A percentile compares a stretch with the other conserved stretches of the same genome.
phyloP scores from a whole-genome alignment of 2,113 vertebrate species.

The Fregetta grallaria region DNA sequence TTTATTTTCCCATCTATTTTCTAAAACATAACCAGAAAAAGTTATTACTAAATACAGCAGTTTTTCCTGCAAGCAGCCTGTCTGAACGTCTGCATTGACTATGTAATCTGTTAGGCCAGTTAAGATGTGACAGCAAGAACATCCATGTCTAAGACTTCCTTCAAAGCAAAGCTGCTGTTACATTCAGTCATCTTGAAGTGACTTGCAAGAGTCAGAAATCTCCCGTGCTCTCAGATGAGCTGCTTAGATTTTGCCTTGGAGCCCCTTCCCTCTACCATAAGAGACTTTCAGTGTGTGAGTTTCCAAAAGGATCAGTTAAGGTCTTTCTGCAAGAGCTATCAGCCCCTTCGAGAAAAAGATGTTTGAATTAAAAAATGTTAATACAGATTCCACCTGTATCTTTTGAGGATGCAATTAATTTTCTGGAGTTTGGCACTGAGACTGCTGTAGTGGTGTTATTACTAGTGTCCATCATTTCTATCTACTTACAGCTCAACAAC shows the following conservation, averaged over 20 bases:
- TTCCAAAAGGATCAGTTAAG: not conserved
- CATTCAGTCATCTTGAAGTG: not conserved
- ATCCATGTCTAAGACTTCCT: not conserved
- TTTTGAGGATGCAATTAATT: not conserved
- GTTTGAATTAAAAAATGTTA: not conserved
- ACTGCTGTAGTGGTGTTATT: not conserved
- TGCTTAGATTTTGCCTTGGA: not conserved
- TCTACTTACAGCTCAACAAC: not conserved
- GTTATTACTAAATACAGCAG: not conserved
- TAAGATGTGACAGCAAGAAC: not conserved
- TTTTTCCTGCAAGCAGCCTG: fast-evolving
- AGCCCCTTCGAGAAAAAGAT: not conserved
- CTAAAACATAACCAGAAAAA: not conserved
- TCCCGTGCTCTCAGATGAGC: not conserved
- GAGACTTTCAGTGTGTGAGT: not conserved
- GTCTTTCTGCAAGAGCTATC: not conserved
- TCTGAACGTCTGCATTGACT: not conserved
- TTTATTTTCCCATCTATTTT: not conserved
- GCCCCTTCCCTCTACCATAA: not conserved
- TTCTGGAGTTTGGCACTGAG: not conserved
- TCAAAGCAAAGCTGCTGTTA: not conserved
- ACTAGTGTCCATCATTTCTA: not conserved
- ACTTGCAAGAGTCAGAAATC: not conserved
- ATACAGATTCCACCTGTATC: not conserved
- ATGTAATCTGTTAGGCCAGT: too few species aligned